These are phyloP conservation scores for Thymelicus sylvestris DNA, from an alignment of 2,888 invertebrate species.

Conservation along the genomic window DNA sequence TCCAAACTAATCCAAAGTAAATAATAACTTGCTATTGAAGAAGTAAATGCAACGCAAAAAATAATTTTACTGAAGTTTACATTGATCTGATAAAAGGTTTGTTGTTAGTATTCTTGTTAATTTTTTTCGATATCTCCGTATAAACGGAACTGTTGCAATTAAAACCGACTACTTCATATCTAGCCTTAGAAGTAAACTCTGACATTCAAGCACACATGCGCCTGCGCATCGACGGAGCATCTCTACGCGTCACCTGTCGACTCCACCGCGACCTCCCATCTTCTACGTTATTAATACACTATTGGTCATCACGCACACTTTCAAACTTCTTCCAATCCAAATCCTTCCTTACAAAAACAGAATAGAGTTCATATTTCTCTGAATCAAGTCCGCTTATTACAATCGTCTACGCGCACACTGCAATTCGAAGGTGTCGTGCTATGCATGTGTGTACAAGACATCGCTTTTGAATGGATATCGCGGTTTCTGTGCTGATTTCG, in stretches of 20 bases:
- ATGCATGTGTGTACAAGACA: constrained; percentile 68
- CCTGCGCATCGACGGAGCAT: constrained; percentile 52
- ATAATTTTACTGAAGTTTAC: no score
- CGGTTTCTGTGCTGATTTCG: constrained; percentile 52
- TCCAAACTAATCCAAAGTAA: no score
- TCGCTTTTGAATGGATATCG: constrained; percentile 72
- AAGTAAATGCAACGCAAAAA: no score
- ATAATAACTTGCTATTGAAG: no score
- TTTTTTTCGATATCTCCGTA: no score
- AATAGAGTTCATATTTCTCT: constrained; percentile 38
- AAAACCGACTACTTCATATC: constrained; percentile 40
- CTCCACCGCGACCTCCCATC: constrained; percentile 74
- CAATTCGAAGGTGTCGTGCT: constrained; percentile 61
- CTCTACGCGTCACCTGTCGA: constrained; percentile 75
- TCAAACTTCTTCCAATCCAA: constrained; percentile 43
- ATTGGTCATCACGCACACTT: constrained; percentile 77
- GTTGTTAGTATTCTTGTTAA: no score
- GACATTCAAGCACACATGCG: constrained; percentile 73
- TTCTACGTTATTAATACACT: constrained; percentile 67
- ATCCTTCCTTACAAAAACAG: constrained; percentile 51
- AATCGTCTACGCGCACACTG: constrained; percentile 61
- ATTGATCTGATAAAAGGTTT: no score
- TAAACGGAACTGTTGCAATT: neutral
- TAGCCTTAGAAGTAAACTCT: constrained; percentile 67
- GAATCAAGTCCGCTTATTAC: constrained; percentile 43